Conservation (phyloP, 2,113 vertebrate genomes). For the Procavia capensis region DNA sequence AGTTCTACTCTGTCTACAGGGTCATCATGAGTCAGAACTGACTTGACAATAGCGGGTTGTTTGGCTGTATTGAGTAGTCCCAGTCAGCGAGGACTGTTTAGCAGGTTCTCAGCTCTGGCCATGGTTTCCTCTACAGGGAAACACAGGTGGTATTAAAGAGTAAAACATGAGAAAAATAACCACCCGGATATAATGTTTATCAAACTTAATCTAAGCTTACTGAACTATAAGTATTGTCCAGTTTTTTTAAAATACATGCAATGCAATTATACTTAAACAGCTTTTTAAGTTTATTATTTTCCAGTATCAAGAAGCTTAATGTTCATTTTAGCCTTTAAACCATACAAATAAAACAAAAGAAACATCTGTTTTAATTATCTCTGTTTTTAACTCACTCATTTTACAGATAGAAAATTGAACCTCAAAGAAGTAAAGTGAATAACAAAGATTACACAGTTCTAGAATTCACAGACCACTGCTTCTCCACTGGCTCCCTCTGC, state of each 20-base stretch:
- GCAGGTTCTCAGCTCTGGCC: fast-evolving
- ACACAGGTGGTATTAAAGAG: not conserved
- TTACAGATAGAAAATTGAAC: not conserved
- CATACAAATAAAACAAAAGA: not conserved
- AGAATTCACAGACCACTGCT: not conserved
- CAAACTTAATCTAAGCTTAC: not conserved
- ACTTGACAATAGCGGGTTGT: too few species aligned
- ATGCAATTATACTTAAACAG: not conserved
- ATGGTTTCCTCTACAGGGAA: not conserved
- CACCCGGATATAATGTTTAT: not conserved
- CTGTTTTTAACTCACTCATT: not conserved
- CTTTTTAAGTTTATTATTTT: not conserved
- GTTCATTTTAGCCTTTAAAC: not conserved
- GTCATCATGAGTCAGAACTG: too few species aligned
- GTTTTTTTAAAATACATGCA: not conserved
- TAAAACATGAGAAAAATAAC: not conserved
- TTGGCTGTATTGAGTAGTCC: not conserved
- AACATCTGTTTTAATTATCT: constrained; percentile 28
- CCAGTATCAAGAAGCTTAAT: not conserved
- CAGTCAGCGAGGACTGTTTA: not conserved
- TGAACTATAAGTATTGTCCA: not conserved
- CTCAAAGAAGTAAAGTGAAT: not conserved
- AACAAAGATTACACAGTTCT: not conserved
- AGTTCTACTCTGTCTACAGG: too few species aligned
- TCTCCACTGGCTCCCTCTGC: constrained; percentile 22